Conservation (phyloP, 2,113 vertebrate species). For the Cariama cristata region DNA sequence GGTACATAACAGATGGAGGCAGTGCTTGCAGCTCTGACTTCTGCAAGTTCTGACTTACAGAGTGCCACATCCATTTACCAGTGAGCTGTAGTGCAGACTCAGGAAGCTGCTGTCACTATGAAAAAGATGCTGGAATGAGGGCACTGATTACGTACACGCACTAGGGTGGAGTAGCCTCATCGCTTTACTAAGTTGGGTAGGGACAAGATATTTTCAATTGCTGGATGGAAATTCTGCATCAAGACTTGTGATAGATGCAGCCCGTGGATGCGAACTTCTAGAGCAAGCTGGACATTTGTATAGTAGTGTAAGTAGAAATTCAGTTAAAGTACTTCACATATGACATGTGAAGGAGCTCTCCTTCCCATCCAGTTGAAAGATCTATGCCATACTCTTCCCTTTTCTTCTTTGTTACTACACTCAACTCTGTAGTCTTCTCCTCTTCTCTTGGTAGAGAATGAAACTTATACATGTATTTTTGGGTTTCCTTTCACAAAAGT, state of each 20-base stretch:
- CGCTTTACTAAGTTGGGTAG: not conserved
- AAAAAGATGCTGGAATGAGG: not conserved
- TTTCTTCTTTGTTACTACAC: not conserved
- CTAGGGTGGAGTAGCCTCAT: not conserved
- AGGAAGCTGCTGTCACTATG: not conserved
- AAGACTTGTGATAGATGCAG: not conserved
- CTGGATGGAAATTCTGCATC: not conserved
- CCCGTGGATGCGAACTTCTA: not conserved
- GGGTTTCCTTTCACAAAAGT: not conserved
- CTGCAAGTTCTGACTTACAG: not conserved
- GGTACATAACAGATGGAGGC: not conserved
- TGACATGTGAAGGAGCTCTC: not conserved
- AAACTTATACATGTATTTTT: not conserved
- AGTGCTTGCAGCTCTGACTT: not conserved
- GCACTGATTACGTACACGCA: rapidly evolving
- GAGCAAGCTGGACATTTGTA: not conserved
- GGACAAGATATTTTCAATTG: not conserved
- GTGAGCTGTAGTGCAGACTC: not conserved
- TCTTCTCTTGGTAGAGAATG: not conserved
- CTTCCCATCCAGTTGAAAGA: not conserved
- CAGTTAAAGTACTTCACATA: not conserved
- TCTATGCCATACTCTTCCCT: not conserved
- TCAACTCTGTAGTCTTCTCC: not conserved
- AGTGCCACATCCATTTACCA: not conserved
- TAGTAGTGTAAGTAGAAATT: not conserved